These are phyloP conservation scores for Dinothrombium tinctorium DNA, from an alignment of 1,140 invertebrate genomes.

Conservation along the genomic window DNA sequence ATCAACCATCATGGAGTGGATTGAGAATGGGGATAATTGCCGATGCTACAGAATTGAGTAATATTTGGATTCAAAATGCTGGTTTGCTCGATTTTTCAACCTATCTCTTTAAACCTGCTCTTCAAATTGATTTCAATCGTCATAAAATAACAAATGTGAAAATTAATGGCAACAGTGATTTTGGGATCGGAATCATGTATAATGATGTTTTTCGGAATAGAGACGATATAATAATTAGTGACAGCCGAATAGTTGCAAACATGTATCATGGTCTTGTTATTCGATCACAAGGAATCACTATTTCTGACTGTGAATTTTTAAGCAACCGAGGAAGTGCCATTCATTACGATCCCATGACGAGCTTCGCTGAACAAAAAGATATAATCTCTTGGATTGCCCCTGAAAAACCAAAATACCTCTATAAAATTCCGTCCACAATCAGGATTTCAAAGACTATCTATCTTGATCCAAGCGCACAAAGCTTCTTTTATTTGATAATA, in stretches of 20 bases:
- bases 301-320: constrained; percentile 14
- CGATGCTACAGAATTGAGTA: constrained; percentile 61
- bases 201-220: constrained; percentile 56
- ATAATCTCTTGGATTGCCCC: constrained; percentile 59
- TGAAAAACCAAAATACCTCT: constrained; percentile 8
- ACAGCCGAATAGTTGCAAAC: constrained; percentile 67
- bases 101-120: constrained; percentile 60
- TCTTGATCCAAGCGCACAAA: constrained; percentile 14
- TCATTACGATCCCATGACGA: constrained; percentile 67
- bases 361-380: constrained; percentile 59
- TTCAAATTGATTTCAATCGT: constrained; percentile 86
- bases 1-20: constrained; percentile 74
- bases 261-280: constrained; percentile 48
- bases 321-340: constrained; percentile 69
- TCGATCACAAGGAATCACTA: constrained; percentile 15
- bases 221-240: constrained; percentile 56
- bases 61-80: constrained; percentile 63
- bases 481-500: constrained; percentile 5
- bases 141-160: constrained; percentile 64
- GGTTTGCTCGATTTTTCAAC: constrained; percentile 81
- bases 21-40: constrained; percentile 64
- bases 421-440: not conserved
- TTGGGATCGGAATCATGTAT: constrained; percentile 65
- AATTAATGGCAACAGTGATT: constrained; percentile 53
- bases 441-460: not conserved